A percentile compares a stretch with the other conserved stretches of the same genome.
Evolutionary conservation across 2,113 vertebrate species (phyloP).

Genomic region (Oryzias curvinotus): DNA sequence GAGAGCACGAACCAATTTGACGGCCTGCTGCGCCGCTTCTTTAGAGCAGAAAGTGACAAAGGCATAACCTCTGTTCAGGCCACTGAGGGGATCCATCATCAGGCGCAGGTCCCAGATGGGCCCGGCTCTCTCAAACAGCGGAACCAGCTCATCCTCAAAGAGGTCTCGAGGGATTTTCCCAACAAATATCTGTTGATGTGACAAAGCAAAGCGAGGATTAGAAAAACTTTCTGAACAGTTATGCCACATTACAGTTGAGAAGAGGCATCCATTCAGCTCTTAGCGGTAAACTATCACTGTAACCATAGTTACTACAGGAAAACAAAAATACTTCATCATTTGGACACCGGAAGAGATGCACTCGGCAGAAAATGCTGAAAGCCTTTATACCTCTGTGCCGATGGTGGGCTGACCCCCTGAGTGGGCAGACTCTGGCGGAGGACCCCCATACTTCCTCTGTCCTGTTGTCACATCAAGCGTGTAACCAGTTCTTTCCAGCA

Average conservation of each 20-base stretch:
- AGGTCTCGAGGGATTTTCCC: slow-evolving; percentile 98
- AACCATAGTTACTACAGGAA: slow-evolving; percentile 56
- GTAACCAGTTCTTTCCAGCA: slow-evolving; percentile 96
- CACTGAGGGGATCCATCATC: slow-evolving; percentile 99
- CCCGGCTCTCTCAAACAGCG: slow-evolving; percentile 98
- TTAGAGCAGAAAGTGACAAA: slow-evolving; percentile 99
- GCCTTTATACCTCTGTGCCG: slow-evolving; percentile 91
- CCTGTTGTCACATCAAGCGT: slow-evolving; percentile 99
- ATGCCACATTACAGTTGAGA: not conserved
- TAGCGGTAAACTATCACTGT: slow-evolving; percentile 60
- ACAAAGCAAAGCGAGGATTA: slow-evolving; percentile 25
- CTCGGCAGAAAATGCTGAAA: not conserved
- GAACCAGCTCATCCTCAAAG: slow-evolving; percentile 98
- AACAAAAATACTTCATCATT: slow-evolving; percentile 49
- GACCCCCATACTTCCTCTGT: slow-evolving; percentile 98
- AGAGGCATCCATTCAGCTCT: slow-evolving; percentile 60
- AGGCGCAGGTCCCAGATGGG: slow-evolving; percentile 98
- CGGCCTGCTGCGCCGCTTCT: slow-evolving; percentile 98
- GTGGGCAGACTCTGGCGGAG: slow-evolving; percentile 93
- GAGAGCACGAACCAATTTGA: slow-evolving; percentile 87
- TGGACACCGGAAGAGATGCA: slow-evolving; percentile 25
- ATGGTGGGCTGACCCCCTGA: slow-evolving; percentile 93
- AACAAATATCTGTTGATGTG: slow-evolving; percentile 91
- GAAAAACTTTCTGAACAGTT: not conserved
- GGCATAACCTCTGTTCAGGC: slow-evolving; percentile 98